Evolutionary conservation across 2,113 vertebrate genomes (phyloP).

Genomic region (Rhinoptilus africanus): DNA sequence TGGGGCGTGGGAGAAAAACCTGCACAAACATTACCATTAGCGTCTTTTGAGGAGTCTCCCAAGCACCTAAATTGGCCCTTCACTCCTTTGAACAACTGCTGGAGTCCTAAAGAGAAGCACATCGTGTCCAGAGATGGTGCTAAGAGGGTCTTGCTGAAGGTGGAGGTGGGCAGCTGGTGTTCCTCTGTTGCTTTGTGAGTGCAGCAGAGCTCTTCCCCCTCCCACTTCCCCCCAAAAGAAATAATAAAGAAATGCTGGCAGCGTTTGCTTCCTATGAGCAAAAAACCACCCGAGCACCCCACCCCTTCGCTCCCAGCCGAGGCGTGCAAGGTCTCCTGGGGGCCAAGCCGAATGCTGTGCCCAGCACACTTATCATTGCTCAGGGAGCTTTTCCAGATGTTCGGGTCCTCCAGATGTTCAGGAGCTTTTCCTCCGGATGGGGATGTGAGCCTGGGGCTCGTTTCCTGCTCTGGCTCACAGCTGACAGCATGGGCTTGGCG

Average conservation of each 20-base stretch:
- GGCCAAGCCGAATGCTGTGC: background rate
- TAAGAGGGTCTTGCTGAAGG: background rate
- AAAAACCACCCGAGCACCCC: background rate
- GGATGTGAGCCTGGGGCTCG: background rate
- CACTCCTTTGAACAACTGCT: background rate
- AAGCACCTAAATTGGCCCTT: background rate
- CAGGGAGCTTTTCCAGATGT: constrained; percentile 52
- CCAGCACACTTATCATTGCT: constrained; percentile 7
- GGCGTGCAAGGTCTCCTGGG: background rate
- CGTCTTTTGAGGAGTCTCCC: background rate
- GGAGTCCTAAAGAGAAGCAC: background rate
- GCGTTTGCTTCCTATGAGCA: background rate
- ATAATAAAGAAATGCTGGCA: background rate
- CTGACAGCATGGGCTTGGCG: background rate
- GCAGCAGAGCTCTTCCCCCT: background rate
- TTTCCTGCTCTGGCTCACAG: constrained; percentile 56
- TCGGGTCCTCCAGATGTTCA: constrained; percentile 54
- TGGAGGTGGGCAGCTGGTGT: background rate
- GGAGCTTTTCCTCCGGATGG: constrained; percentile 24
- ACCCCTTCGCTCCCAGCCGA: background rate
- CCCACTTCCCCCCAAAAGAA: no score
- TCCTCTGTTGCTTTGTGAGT: rapidly evolving
- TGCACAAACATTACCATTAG: background rate
- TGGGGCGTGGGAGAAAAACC: background rate
- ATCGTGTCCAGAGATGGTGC: background rate